Evolutionary conservation across 2,113 vertebrate species (phyloP), one percentile per base, ranked within the genome.

Genomic region (Lagenorhynchus albirostris): DNA sequence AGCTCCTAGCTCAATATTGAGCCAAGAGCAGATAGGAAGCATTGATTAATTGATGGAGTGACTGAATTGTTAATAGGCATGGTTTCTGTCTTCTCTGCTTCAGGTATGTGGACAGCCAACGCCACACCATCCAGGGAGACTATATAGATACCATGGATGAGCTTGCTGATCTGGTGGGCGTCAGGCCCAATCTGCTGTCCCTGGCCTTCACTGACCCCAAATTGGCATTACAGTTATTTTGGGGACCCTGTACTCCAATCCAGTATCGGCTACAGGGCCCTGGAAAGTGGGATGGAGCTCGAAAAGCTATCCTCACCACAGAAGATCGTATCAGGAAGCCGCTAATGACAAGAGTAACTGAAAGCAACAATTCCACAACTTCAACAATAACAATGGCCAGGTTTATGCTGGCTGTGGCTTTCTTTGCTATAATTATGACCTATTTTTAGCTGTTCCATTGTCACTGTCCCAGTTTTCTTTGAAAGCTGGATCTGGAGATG

Each of bases 91-190:
- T 94, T 83, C 5, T 96, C 82, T 93, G 62, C n/a, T 96, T 67
- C 29, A 98, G 98, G 80, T 98, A 97, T 29, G 97, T 98, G 91
- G 94, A 96, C 0, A 98, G 97, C 77, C 98, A 91, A 62, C 95
- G 99, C 80, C 99, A 99, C 94, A 99, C 99, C 71, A 99, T 99
- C 97, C 99, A 99, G 89, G 99, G 98, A 25, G 99, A 99, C 89
- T 99, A 98, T 1, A 0, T 99, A 10, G 3, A 1, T 0, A 99
- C 98, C 97, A 99, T 99, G 99, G 99, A 99, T 82, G 99, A 99
- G 74, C 71, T 99, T 41, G 99, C 99, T 67, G 73, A 93, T 3
- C 91, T 98, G 94, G 25, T 99, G 65, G 99, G 99, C 0, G 99
- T 98, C 67, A 94, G 11, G 74, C 99, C 99, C 97, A 99, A 89